Evolutionary conservation across 2,888 invertebrate species (phyloP), one percentile per base, ranked within the genome.

Genomic region (Stenoptilia bipunctidactyla): DNA sequence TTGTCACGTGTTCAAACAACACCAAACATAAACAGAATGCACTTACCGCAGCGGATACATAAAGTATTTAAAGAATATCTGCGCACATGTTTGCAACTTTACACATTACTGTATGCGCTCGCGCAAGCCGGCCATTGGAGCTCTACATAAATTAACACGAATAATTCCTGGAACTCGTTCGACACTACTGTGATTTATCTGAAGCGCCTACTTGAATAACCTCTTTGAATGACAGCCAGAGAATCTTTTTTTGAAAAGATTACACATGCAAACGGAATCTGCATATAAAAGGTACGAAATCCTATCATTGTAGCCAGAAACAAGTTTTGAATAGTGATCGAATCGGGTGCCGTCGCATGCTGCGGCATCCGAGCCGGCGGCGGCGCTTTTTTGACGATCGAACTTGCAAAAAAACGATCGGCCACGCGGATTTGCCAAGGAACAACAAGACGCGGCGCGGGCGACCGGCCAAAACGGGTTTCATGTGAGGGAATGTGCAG

Each of bases 401-500:
- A 63, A 61, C 56, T 60, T 55, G 59, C 61, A 68, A 75, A 71
- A 76, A 20, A 73, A 58, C 60, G 54, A 55, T 61, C 58, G 57
- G 60, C 65, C 65, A 67, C 61, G 68, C 64, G 66, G 67, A 68
- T 70, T 75, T 64, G 61, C 65, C 70, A 68, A 71, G 64, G 56
- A 70, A 61, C 66, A 71, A 73, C 57, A 70, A 62, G 61, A 66
- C 56, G 46, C 34, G 51, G 51, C 47, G 53, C 53, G 45, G 52
- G 50, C 56, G 57, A 54, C 45, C 48, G 56, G 59, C 56, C 54
- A 48, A 51, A 72, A 76, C 76, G 61, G 65, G 76, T 76, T 76
- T 58, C 51, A 52, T 55, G 53, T 62, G 66, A 61, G 73, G 69
- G 74, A 76, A 73, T 70, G 69, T 61, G 59, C 62, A 56, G 59